Base-by-base conservation (phyloP, 2,797 vertebrate species). In the Platyrinchus mystaceus region DNA sequence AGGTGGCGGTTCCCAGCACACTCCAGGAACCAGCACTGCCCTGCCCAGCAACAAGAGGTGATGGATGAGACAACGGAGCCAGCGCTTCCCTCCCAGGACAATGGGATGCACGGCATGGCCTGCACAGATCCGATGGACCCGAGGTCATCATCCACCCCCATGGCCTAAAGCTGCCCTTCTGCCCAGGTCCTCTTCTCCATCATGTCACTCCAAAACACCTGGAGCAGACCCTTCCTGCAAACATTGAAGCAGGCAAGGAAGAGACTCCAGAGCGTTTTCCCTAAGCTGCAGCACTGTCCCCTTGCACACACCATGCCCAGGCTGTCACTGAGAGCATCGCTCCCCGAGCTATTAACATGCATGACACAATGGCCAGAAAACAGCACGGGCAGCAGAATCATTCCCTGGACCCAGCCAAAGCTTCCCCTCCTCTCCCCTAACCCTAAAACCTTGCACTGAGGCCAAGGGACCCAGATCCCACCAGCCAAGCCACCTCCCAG, bases 111-210 rank as follows among this genome's bases (percentile, higher is more conserved):
- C 3, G 0, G 80, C 66, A 55, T 1, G 17, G 5, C 30, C 76
- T 37, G 15, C 53, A 44, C 3, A 6, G 37, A 76, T 50, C 52
- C 1, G 5, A 46, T 0, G 12, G 58, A 78, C 22, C 24, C 0
- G 0, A 88, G 53, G 55, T 46, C 80, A 50, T 22, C 85, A 39
- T 5, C 39, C 64, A 68, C 3, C 43, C 39, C 22, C 28, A 5
- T 0, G 1, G 36, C 74, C 67, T 23, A 28, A 58, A 84, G 50
- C 55, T 60, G 52, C 9, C 8, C 49, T 53, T 43, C 36, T 44
- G 43, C 78, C 56, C 75, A 37, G 63, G 63, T 27, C 32, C 59
- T 75, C 73, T 36, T 83, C 74, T 80, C 56, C 60, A 66, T 6
- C 32, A 6, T 6, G 2, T 19, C 5, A 1, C 60, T 43, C 10